Base-by-base conservation (phyloP, 2,888 invertebrate species). In the Aspidiotus rigidus region DNA sequence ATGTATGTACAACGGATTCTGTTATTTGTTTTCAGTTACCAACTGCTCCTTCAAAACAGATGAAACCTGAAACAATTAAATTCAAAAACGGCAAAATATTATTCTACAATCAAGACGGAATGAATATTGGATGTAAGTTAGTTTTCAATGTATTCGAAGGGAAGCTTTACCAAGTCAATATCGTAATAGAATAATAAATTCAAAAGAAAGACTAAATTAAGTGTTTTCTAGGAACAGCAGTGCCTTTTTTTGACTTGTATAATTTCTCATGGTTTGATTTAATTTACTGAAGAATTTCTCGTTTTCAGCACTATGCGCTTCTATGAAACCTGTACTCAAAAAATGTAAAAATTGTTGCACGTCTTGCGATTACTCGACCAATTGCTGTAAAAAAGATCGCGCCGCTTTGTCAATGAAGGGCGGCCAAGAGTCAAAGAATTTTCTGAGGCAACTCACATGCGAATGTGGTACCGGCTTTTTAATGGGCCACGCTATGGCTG, bases 1-100 rank as follows among this genome's bases (percentile, higher is more conserved):
- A 28, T n/a, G n/a, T 28, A 28, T 28, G 28, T 28, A 28, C 28
- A 28, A 28, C 28, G 28, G 28, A 28, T 28, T 28, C 28, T 17
- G 28, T 60, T 60, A 39, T 44, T 62, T 62, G 15, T 15, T 62
- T 57, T 16, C 44, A 66, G 66, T 57, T 66, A 28, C 66, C 66
- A 57, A 41, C 57, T 42, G 66, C 66, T 8, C 66, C 66, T 56
- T 66, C 66, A n/a, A 57, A 56, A 9, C 39, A 56, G 17, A 41
- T 57, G 57, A 57, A 66, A 16, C 55, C 66, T 56, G 66, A 56
- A 66, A 66, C 56, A 59, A 56, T 66, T 55, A 40, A 55, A 66
- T 44, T 57, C 39, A 66, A 59, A 57, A 66, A 66, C 28, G 66
- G 57, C 44, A 66, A 66, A 66, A 66, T 66, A 39, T n/a, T 64